Evolutionary conservation across 2,113 vertebrate species (phyloP), one percentile per base, ranked within the genome.

Genomic region (Tupaia tana): DNA sequence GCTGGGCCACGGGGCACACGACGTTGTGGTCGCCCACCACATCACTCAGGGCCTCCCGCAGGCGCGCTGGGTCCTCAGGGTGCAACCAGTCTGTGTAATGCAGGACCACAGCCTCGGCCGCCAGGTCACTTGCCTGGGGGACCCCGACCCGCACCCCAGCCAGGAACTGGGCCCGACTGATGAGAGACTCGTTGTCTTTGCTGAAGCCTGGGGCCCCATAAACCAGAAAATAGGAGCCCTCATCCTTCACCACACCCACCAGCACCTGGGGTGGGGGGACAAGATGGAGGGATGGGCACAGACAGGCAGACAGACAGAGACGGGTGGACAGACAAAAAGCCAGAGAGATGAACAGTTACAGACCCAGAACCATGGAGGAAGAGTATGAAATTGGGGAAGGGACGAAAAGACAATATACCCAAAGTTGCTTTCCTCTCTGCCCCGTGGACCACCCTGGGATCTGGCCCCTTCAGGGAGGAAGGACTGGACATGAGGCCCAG

Each of bases 11-110:
- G 0, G 99, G 99, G 89, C 99, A 99, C 89, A 99, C 99, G 43
- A 99, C 99, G 27, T 99, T 99, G 93, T 99, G 99, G 96, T 99
- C 99, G 0, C 99, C 99, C 34, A 99, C 99, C 25, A 99, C 98
- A 93, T 99, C 99, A 0, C 99, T 99, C 99, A 99, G 94, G 54
- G 99, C 99, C 0, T 99, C 99, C 0, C 99, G 98, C 97, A 99
- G 99, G 97, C 99, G 99, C 4, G 97, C 6, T 0, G 98, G 98
- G n/a, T 99, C 99, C 56, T 99, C 98, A 58, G 99, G 99, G 66
- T 99, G 99, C 97, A 99, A 97, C 99, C 99, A 99, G 98, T 99
- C 99, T 0, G 99, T 99, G 90, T 99, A 99, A 95, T 99, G 99
- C 89, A 99, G 98, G 58, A 99, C 98, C 87, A 99, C 99, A 0